Evolutionary conservation across 2,888 invertebrate species (phyloP).

Genomic region (Caenorhabditis doughertyi): DNA sequence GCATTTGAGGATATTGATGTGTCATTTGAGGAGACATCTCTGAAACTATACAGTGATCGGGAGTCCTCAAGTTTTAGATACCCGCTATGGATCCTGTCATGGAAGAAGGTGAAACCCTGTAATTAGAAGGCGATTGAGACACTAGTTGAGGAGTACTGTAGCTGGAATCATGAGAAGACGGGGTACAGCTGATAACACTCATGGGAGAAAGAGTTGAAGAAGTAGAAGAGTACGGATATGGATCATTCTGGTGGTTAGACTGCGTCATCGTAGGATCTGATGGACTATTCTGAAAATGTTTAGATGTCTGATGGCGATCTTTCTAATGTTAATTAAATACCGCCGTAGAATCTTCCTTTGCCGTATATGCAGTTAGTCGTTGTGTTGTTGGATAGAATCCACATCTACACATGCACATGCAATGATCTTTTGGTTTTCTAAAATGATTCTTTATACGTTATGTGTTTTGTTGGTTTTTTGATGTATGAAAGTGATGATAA

Average conservation of each 20-base stretch:
- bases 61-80: neutral
- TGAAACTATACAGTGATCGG: neutral
- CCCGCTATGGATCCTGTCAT: constrained; percentile 5
- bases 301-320: too few relatives aligned
- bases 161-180: constrained; percentile 37
- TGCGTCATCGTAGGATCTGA: neutral
- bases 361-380: constrained; percentile 49
- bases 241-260: neutral
- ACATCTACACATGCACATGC: constrained; percentile 75
- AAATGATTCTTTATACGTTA: neutral
- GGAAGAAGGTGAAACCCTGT: constrained; percentile 11
- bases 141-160: constrained; percentile 48
- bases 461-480: neutral
- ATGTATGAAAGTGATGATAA: neutral
- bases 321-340: too few relatives aligned
- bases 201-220: constrained; percentile 39
- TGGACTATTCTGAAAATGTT: constrained; percentile 7
- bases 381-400: constrained; percentile 74
- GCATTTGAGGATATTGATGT: constrained; percentile 21
- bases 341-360: neutral
- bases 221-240: constrained; percentile 8
- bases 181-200: constrained; percentile 36
- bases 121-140: constrained; percentile 28
- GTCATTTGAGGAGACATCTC: constrained; percentile 21
- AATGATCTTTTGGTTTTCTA: constrained; percentile 64